Evolutionary conservation across 2,113 vertebrate species (phyloP), one percentile per base, ranked within the genome.

Genomic region (Sakesphorus luctuosus): DNA sequence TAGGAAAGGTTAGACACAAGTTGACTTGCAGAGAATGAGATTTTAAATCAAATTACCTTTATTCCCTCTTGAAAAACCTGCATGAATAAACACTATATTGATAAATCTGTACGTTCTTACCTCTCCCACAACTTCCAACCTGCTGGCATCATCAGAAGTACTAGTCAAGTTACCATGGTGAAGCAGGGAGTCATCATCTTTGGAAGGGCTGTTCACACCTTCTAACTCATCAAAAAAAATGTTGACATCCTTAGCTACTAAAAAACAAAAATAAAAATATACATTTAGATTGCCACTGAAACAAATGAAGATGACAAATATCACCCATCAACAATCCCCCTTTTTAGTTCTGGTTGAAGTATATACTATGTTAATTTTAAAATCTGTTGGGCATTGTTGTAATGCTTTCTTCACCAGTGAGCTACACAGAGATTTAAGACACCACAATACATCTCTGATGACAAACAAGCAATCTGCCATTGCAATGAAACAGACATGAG

Each of bases 171-270:
- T 98, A 90, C 97, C 98, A 38, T 98, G 98, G 94, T 99, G 98
- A 91, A 99, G 98, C 71, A 99, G 94, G 62, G 98, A 99, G 94
- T 99, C 98, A 6, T 99, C 98, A 23, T 99, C 98, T 98, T 99
- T 99, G 96, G 98, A 99, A 55, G 98, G 98, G 89, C 97, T 99
- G 96, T 98, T 98, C 95, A 97, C 96, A 44, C 97, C 98, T 93
- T 98, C 98, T 81, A 98, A 97, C 93, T 98, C 97, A 93, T 99
- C 98, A 91, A 99, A 98, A 95, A 98, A 98, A 97, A 99, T 98
- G 73, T 99, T 99, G 86, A 99, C 98, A 89, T 99, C 98, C 95
- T 98, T 99, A 96, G 97, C 98, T 98, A 98, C 98, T 98, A 90
- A 77, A 98, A 84, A 98, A 63, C 89, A 96, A 92, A 71, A 77